A percentile compares a stretch with the other conserved stretches of the same genome.
These are phyloP conservation scores for Pelvicachromis taeniatus DNA, from an alignment of 2,113 vertebrate genomes.

Conservation along the genomic window DNA sequence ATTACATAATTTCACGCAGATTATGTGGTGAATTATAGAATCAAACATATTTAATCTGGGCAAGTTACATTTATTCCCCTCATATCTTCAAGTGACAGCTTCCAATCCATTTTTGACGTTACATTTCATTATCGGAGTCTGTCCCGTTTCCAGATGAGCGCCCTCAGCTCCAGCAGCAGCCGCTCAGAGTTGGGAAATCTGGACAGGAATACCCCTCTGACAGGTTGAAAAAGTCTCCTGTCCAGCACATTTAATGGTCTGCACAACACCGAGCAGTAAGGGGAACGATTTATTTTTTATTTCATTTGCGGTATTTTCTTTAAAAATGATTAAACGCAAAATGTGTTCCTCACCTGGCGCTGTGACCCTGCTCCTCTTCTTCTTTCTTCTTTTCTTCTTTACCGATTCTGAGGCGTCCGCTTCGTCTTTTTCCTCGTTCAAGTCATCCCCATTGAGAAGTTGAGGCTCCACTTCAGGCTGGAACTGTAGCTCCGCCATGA, in stretches of 20 bases:
- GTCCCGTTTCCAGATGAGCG: conserved; percentile 23
- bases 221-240: conserved; percentile 44
- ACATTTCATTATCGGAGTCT: not conserved
- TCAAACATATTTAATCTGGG: conserved; percentile 16
- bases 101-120: conserved; percentile 7
- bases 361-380: conserved; percentile 80
- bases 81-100: conserved; percentile 5
- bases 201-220: conserved; percentile 13
- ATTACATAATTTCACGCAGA: conserved; percentile 10
- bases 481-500: conserved; percentile 81
- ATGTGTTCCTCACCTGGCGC: conserved; percentile 68
- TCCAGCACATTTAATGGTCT: conserved; percentile 15
- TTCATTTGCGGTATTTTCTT: not conserved
- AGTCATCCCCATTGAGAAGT: conserved; percentile 81
- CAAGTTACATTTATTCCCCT: not conserved
- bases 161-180: not conserved
- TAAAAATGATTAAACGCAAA: not conserved
- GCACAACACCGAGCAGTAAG: not conserved
- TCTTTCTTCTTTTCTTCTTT: conserved; percentile 89
- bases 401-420: conserved; percentile 70
- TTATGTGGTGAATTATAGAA: conserved; percentile 15
- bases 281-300: not conserved
- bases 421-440: conserved; percentile 75
- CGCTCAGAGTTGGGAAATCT: conserved; percentile 16
- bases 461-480: conserved; percentile 53